phyloP scores from a whole-genome alignment of 2,797 vertebrate genomes.

The Pseudochirops cupreus region DNA sequence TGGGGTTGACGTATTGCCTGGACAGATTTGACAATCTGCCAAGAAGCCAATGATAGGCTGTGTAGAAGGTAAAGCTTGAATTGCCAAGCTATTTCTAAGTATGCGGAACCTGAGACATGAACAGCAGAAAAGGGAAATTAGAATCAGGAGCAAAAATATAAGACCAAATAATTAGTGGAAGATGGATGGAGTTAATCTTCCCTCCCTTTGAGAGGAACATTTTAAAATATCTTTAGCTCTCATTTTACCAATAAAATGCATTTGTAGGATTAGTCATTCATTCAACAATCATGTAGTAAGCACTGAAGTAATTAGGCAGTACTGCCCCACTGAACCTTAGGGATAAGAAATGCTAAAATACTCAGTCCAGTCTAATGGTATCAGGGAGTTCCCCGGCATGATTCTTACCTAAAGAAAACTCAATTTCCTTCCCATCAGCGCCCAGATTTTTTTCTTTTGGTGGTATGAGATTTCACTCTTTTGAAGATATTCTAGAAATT shows the following conservation, averaged over 20 bases:
- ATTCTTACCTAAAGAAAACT: conserved; percentile 39
- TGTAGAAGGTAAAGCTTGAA: conserved; percentile 47
- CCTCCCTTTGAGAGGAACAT: not conserved
- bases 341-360: conserved; percentile 32
- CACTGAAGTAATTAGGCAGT: conserved; percentile 16
- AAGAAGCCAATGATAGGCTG: conserved; percentile 33
- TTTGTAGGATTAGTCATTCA: not conserved
- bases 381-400: conserved; percentile 12
- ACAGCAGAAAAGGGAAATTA: conserved; percentile 23
- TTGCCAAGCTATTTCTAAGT: conserved; percentile 18
- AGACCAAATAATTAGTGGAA: conserved; percentile 2
- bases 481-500: conserved; percentile 50
- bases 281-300: not conserved
- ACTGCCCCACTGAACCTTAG: conserved; percentile 23
- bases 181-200: not conserved
- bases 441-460: not conserved
- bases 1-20: conserved; percentile 67
- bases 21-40: conserved; percentile 56
- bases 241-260: not conserved
- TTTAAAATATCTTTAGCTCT: not conserved
- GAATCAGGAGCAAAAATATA: not conserved
- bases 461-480: conserved; percentile 4
- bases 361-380: not conserved
- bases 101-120: conserved; percentile 50
- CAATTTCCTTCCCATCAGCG: conserved; percentile 10